Evolutionary conservation across 1,140 invertebrate genomes (phyloP).

Genomic region (Drosophila bipectinata): DNA sequence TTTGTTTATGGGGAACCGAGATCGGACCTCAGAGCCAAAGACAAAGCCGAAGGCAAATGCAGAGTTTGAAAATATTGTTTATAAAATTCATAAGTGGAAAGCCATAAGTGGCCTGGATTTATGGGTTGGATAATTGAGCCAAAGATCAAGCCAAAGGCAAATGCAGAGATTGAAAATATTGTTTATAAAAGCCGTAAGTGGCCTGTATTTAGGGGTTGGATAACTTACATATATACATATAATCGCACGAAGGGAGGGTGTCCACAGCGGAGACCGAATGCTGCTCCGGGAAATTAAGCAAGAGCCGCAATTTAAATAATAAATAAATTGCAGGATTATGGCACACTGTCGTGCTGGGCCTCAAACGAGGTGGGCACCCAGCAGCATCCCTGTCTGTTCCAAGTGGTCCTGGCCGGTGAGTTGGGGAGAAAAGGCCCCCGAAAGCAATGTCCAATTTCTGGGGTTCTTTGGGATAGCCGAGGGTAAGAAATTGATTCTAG

Average conservation of each 20-base stretch:
- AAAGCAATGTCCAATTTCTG: background rate
- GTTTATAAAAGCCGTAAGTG: too few relatives aligned
- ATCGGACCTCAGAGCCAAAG: too few relatives aligned
- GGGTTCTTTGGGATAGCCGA: background rate
- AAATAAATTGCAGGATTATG: slow-evolving; percentile 86
- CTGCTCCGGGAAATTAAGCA: slow-evolving; percentile 54
- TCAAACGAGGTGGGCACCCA: slow-evolving; percentile 91
- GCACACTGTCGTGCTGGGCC: slow-evolving; percentile 91
- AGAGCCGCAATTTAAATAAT: slow-evolving; percentile 61
- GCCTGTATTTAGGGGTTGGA: too few relatives aligned
- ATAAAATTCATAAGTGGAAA: too few relatives aligned
- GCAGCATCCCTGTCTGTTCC: slow-evolving; percentile 90
- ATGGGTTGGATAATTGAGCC: too few relatives aligned
- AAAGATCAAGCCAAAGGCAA: too few relatives aligned
- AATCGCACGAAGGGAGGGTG: slow-evolving; percentile 7
- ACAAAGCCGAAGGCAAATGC: too few relatives aligned
- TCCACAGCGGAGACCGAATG: slow-evolving; percentile 35
- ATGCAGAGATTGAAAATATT: too few relatives aligned
- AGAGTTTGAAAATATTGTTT: too few relatives aligned
- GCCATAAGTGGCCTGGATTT: too few relatives aligned
- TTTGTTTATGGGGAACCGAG: too few relatives aligned
- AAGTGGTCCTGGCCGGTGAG: slow-evolving; percentile 90
- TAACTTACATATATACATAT: slow-evolving; percentile 5
- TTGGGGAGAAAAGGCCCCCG: background rate
- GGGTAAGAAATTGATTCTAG: background rate